Conservation (phyloP, 1,140 invertebrate species). For the Cotesia chilonis region DNA sequence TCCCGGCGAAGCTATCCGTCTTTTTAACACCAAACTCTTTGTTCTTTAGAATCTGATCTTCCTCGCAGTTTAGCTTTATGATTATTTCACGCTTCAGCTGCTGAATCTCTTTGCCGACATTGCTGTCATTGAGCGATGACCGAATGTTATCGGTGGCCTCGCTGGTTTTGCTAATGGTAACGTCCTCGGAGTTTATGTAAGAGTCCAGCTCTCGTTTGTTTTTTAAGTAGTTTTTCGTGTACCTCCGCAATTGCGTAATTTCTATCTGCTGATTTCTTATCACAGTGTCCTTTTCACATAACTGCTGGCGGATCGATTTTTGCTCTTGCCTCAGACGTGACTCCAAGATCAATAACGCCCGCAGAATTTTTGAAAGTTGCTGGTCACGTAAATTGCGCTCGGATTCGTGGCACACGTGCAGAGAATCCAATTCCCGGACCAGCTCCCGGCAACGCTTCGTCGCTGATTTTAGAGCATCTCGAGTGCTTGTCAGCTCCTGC, state of each 20-base stretch:
- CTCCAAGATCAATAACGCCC: constrained; percentile 75
- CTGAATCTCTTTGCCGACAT: constrained; percentile 57
- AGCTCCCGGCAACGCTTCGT: constrained; percentile 68
- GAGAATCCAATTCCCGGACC: constrained; percentile 70
- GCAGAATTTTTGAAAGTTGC: constrained; percentile 73
- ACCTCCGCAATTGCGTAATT: constrained; percentile 72
- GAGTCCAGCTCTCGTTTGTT: constrained; percentile 47
- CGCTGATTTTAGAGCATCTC: constrained; percentile 60
- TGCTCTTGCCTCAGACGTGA: constrained; percentile 78
- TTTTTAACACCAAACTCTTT: constrained; percentile 52
- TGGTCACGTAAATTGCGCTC: constrained; percentile 72
- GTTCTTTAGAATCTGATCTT: constrained; percentile 20
- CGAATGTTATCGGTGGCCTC: constrained; percentile 62
- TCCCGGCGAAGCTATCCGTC: constrained; percentile 61
- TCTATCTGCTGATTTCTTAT: constrained; percentile 76
- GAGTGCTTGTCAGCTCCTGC: constrained; percentile 67
- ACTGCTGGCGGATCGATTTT: constrained; percentile 73
- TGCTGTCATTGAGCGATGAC: constrained; percentile 37
- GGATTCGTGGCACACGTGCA: constrained; percentile 69
- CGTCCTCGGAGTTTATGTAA: constrained; percentile 52
- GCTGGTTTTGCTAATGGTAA: constrained; percentile 44
- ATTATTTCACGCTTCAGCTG: constrained; percentile 58
- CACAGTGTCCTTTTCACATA: constrained; percentile 76
- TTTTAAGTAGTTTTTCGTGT: constrained; percentile 70
- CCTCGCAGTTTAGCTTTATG: constrained; percentile 48